Evolutionary conservation across 2,113 vertebrate species (phyloP), one percentile per base, ranked within the genome.

Genomic region (Sporophila hypoxantha): DNA sequence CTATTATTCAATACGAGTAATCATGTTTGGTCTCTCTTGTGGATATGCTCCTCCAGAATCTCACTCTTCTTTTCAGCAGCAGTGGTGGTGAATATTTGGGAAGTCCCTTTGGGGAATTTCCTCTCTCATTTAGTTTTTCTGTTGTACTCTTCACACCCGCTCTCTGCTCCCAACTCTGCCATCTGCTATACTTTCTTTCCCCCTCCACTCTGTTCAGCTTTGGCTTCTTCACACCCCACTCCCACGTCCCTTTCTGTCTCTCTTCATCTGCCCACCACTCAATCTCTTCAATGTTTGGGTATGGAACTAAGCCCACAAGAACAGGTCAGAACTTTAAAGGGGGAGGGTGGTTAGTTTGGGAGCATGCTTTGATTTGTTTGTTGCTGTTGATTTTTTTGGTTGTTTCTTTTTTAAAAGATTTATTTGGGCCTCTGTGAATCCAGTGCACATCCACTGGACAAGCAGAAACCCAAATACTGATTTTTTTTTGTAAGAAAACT

Each of bases 51-150:
- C 86, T 94, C 82, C 86, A 93, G 92, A 91, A 95, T 95, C 88
- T 88, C 91, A 93, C 89, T 95, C 78, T 92, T 91, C 90, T 89
- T 90, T 88, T 95, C 90, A 96, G 95, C 78, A n/a, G 87, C 95
- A 95, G 93, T 95, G 93, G 82, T 95, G 96, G 95, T 96, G 96
- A 96, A 97, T 96, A 97, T 97, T 97, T 97, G 96, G 97, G 97
- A 97, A 97, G 97, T 97, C 97, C 97, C 97, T 97, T 96, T 97
- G 95, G 97, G 97, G 97, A 97, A 96, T 97, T 97, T 97, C 97
- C 97, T 97, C 89, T 94, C 91, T 95, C 92, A 92, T 96, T 95
- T 92, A 95, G 96, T 97, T 96, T 97, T 97, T 96, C 96, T 96
- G 95, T 96, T 96, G 96, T 97, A 95, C 96, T 96, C 96, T 97